Base-by-base conservation (phyloP, 2,113 vertebrate genomes). In the Oreochromis tanganicae region DNA sequence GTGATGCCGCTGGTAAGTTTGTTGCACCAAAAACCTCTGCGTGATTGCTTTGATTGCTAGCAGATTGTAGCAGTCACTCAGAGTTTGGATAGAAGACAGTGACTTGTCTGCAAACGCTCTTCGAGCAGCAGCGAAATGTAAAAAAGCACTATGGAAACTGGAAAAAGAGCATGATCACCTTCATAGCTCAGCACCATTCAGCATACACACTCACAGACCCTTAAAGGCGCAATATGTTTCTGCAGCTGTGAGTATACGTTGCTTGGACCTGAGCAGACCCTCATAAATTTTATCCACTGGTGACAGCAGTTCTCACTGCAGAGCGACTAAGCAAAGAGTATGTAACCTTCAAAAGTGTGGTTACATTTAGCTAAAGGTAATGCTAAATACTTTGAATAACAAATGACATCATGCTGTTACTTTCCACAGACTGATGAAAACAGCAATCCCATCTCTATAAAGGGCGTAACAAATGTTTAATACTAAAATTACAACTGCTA, bases 1-100 rank as follows among this genome's bases (percentile, higher is more conserved):
- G 96, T 0, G 99, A 99, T 85, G 97, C 97, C 82, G 97, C 98
- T 89, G 99, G 98, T 99, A 78, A 95, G 89, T 87, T 81, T 41
- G 19, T 38, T 68, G 63, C 63, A 68, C 36, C 63, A 5, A 68
- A 21, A 41, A 9, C 36, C 34, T 41, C 3, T 14, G 34, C 3
- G 3, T 5, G 36, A 41, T 24, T 68, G n/a, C 19, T 66, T 0
- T 38, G 34, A 21, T 21, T 68, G 4, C 34, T 66, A 21, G 61
- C 34, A 21, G 61, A 38, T 21, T 21, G 61, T 13, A 68, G 34
- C 6, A 68, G 34, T 38, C 19, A 21, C 10, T 43, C 66, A 46
- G 13, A 17, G 21, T 48, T 73, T 73, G 8, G 21, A 73, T 43
- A 27, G 63, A 68, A 68, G 36, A 68, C n/a, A 41, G 12, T 68